A percentile compares a stretch with the other conserved stretches of the same genome.
phyloP scores from a whole-genome alignment of 2,888 invertebrate species.

The Schizotus pectinicornis region DNA sequence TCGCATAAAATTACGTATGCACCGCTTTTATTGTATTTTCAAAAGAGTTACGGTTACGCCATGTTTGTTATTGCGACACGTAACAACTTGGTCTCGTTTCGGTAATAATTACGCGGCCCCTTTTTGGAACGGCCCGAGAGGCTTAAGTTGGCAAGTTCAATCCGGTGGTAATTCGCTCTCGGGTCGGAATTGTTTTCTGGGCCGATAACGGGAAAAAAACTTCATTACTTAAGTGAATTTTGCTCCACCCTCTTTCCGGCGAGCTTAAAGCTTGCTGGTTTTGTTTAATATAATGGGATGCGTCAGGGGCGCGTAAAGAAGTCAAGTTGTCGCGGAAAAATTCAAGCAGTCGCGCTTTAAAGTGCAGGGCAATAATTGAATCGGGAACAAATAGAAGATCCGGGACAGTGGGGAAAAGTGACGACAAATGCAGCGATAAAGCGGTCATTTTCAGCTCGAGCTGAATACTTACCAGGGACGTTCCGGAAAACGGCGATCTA shows the following conservation, averaged over 20 bases:
- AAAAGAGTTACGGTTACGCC: background rate
- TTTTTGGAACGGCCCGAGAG: background rate
- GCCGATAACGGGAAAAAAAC: background rate
- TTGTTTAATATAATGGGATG: background rate
- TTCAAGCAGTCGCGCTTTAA: background rate
- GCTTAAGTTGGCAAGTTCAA: too few species aligned
- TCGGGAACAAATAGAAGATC: background rate
- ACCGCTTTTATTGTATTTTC: constrained; percentile 23
- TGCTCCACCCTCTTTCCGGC: background rate
- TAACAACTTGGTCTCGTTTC: background rate
- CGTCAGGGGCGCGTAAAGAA: background rate
- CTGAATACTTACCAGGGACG: background rate
- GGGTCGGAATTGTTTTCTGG: background rate
- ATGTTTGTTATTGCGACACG: background rate
- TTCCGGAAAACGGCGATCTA: background rate
- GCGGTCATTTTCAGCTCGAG: background rate
- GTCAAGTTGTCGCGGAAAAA: background rate
- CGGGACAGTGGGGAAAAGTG: background rate
- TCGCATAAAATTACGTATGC: constrained; percentile 27
- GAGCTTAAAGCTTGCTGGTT: background rate
- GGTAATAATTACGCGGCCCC: background rate
- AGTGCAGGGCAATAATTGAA: constrained; percentile 3
- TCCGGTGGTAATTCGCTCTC: background rate
- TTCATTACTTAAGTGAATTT: background rate
- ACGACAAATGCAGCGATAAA: background rate